Evolutionary conservation across 2,113 vertebrate species (phyloP), one percentile per base, ranked within the genome.

Genomic region (Hippocampus barbouri): DNA sequence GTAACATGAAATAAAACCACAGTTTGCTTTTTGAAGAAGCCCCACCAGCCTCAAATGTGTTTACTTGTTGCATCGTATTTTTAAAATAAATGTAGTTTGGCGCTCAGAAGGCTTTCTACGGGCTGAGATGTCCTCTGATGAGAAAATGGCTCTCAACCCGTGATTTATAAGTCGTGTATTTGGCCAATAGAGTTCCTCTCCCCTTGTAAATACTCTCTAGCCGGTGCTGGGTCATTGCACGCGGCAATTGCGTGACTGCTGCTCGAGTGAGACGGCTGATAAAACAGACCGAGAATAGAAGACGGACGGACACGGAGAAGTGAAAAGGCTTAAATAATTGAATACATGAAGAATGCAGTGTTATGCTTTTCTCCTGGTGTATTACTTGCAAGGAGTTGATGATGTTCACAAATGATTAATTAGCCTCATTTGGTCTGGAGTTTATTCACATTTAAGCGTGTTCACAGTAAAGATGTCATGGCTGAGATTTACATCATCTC

Each of bases 291-390:
- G 61, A 41, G 51, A 69, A 80, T 69, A 80, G 60, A 77, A 71
- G 69, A 60, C 47, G 59, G 61, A 73, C 43, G 54, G 61, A 72
- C 66, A 79, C 25, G 23, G 40, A 67, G 40, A 77, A 45, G 59
- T 75, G 57, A 60, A 68, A 79, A 75, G 8, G 80, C 41, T 34
- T 83, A 61, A 87, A 85, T 81, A 64, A 79, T 83, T 80, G 1
- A 85, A 83, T 53, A 68, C 23, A 12, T 68, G 38, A 69, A 70
- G 21, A 68, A 43, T 66, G 38, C 34, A 41, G 14, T 30, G 1
- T 43, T 62, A 40, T 30, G 54, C 6, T 71, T 73, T 67, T 74
- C 45, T 27, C 30, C 45, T 57, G 7, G 57, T 49, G 34, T 9
- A 65, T 60, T 45, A 69, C 65, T 66, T 53, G 53, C 38, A 34